Evolutionary conservation across 2,797 vertebrate species (phyloP), one percentile per base, ranked within the genome.

Genomic region (Amblyraja radiata): DNA sequence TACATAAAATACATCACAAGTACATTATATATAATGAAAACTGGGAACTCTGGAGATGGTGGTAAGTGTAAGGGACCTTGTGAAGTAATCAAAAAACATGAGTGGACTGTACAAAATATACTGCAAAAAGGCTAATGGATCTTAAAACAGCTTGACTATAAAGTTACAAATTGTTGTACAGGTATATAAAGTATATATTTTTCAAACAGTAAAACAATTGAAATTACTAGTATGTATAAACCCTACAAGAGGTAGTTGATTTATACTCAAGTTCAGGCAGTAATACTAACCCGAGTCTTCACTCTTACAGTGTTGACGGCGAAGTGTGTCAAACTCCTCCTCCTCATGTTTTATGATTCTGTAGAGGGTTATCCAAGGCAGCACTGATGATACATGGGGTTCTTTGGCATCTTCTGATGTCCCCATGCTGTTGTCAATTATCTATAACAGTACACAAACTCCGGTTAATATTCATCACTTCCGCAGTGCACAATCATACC

Each of bases 371-470:
- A 99, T 97, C 99, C 99, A 99, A 0, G 99, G 99, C 94, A 99
- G 96, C 93, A 99, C 98, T 0, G 99, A 99, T 93, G 98, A 98
- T 94, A 99, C 97, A 0, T 97, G 97, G 0, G 97, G 98, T 93
- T 99, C 98, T 94, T 98, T 99, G 68, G 97, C 96, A 32, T 99
- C 98, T 1, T 99, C 99, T 0, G 98, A 98, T 25, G 97, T 94
- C 1, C 96, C 96, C 99, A 99, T 99, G 96, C 98, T 99, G 93
- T 97, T 97, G 94, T 98, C 98, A 54, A 99, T 98, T 94, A 99
- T 95, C 99, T 99, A 94, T 90, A 83, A 39, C 21, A 84, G 58
- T 32, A 94, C 84, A 23, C 1, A 36, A 32, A 36, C 32, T 78
- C 74, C 11, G 13, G 23, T 21, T 32, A 71, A 36, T 46, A n/a